Percentiles rank a stretch among this genome's conserved stretches.
Conservation (phyloP, 2,888 invertebrate genomes). For the Rhorus exstirpatorius region DNA sequence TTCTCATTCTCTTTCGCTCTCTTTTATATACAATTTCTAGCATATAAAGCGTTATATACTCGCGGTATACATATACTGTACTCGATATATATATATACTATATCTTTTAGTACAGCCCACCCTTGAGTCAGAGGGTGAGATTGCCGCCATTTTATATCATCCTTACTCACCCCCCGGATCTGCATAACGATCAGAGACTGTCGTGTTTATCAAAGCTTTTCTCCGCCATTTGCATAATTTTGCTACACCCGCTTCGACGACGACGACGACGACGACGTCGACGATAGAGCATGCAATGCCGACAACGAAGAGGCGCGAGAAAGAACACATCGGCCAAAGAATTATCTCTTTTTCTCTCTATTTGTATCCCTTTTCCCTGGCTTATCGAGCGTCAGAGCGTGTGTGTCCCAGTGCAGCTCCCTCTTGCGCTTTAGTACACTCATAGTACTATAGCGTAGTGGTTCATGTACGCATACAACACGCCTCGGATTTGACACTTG, state of each 20-base stretch:
- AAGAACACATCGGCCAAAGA: constrained; percentile 59
- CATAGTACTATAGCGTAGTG: not conserved
- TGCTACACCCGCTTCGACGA: constrained; percentile 80
- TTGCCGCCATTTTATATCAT: constrained; percentile 86
- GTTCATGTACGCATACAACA: constrained; percentile 3
- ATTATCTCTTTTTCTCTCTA: constrained; percentile 31
- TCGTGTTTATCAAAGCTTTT: constrained; percentile 86
- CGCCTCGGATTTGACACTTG: constrained; percentile 59
- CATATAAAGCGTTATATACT: constrained; percentile 39
- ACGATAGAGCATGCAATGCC: not conserved
- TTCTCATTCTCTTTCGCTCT: constrained; percentile 58
- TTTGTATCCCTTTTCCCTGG: not conserved
- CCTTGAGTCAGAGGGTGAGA: constrained; percentile 81
- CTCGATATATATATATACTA: constrained; percentile 20
- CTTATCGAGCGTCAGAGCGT: constrained; percentile 68
- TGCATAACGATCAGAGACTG: constrained; percentile 86
- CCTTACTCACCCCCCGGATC: constrained; percentile 77
- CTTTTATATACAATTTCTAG: constrained; percentile 36
- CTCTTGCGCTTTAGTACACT: constrained; percentile 46
- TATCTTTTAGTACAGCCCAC: constrained; percentile 60
- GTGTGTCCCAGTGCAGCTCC: not conserved
- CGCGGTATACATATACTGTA: constrained; percentile 21
- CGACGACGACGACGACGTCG: constrained; percentile 42
- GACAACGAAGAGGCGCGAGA: constrained; percentile 58
- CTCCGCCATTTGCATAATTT: constrained; percentile 86